Percentiles rank a stretch among this genome's conserved stretches.
Evolutionary conservation across 2,113 vertebrate genomes (phyloP).

Genomic region (Misgurnus mizolepis): DNA sequence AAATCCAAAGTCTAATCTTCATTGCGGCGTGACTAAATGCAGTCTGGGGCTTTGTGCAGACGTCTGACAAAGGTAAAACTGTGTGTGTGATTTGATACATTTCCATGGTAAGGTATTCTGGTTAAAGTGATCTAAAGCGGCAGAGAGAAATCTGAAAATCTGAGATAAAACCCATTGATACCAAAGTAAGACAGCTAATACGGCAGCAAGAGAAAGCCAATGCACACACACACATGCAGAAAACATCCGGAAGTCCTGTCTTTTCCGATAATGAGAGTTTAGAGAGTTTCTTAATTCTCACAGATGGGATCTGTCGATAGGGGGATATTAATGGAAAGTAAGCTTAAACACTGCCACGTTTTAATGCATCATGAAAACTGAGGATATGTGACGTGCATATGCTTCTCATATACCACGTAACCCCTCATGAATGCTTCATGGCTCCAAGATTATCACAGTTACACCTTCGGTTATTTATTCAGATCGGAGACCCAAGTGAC

Average conservation of each 20-base stretch:
- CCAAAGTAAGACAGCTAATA: constrained; percentile 14
- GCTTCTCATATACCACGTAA: background rate
- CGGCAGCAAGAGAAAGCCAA: constrained; percentile 9
- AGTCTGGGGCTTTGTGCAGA: constrained; percentile 36
- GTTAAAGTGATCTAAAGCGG: constrained; percentile 2
- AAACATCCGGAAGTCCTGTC: constrained; percentile 25
- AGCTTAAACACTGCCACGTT: background rate
- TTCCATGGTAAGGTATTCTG: constrained; percentile 23
- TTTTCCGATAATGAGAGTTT: constrained; percentile 43
- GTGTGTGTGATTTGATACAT: constrained; percentile 36
- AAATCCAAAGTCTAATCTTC: constrained; percentile 50
- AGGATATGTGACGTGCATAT: background rate
- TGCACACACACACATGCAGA: background rate
- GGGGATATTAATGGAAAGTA: constrained; percentile 35
- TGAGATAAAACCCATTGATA: constrained; percentile 18
- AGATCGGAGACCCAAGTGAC: constrained; percentile 5
- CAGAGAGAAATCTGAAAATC: background rate
- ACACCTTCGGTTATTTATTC: background rate
- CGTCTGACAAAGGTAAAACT: background rate
- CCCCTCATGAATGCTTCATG: background rate
- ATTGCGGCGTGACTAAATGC: constrained; percentile 38
- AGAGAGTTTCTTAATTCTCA: constrained; percentile 18
- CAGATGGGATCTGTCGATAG: constrained; percentile 25
- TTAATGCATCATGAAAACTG: background rate
- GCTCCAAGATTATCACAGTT: constrained; percentile 12